A percentile compares a stretch with the other conserved stretches of the same genome.
phyloP scores from a whole-genome alignment of 2,888 invertebrate species.

The Iselma pallidipennis region DNA sequence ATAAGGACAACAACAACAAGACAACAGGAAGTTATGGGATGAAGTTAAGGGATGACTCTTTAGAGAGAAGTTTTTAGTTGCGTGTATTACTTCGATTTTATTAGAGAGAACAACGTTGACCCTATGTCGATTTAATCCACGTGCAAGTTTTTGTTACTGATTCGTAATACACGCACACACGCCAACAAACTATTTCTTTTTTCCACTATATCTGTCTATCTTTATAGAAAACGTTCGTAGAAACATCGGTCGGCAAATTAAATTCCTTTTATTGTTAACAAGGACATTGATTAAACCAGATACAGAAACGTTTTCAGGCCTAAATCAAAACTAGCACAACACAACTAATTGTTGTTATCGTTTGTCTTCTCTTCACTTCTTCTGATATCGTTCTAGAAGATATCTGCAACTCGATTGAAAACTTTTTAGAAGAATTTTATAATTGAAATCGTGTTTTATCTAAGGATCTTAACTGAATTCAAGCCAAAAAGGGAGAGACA shows the following conservation, averaged over 20 bases:
- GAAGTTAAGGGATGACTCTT: neutral
- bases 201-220: too few relatives aligned
- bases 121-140: conserved; percentile 22
- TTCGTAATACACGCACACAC: too few relatives aligned
- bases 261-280: conserved; percentile 26
- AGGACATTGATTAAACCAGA: conserved; percentile 18
- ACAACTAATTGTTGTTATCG: neutral
- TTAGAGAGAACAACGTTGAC: conserved; percentile 12
- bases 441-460: neutral
- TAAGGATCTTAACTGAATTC: too few relatives aligned
- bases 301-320: neutral
- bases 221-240: conserved; percentile 13
- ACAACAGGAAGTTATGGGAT: too few relatives aligned
- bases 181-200: too few relatives aligned
- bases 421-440: neutral
- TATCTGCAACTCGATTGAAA: neutral
- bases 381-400: neutral
- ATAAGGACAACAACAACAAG: too few relatives aligned
- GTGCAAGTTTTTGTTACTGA: conserved; percentile 21
- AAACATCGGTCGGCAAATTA: conserved; percentile 22
- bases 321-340: neutral
- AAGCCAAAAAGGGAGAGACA: neutral
- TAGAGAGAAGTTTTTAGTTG: neutral
- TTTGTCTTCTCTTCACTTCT: neutral
- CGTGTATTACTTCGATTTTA: conserved; percentile 20